Conservation (phyloP, 2,113 vertebrate genomes). For the Lutjanus erythropterus region DNA sequence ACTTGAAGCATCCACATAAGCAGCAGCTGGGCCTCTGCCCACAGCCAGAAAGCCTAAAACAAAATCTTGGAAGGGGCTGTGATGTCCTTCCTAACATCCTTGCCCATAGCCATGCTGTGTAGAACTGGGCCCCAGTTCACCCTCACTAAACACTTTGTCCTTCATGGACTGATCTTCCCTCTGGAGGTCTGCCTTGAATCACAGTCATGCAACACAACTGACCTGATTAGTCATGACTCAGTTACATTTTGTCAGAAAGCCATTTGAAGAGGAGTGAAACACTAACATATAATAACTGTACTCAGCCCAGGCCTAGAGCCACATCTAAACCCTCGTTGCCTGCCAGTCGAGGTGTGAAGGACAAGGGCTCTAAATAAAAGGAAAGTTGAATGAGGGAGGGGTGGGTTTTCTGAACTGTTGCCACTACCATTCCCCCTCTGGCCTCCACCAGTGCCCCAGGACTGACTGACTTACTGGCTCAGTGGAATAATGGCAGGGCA, state of each 20-base stretch:
- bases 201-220: constrained; percentile 28
- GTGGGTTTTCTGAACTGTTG: constrained; percentile 62
- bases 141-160: constrained; percentile 21
- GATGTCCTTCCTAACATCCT: constrained; percentile 30
- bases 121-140: neutral
- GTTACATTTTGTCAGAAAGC: constrained; percentile 26
- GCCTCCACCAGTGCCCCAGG: constrained; percentile 50
- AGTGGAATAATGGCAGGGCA: constrained; percentile 70
- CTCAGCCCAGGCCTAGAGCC: constrained; percentile 16
- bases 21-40: constrained; percentile 27
- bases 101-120: neutral
- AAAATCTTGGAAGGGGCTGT: neutral
- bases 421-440: constrained; percentile 28
- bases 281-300: constrained; percentile 12
- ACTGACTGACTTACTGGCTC: constrained; percentile 66
- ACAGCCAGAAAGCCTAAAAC: constrained; percentile 27
- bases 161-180: constrained; percentile 33
- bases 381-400: constrained; percentile 56
- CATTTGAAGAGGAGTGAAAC: constrained; percentile 36
- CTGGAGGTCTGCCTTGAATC: constrained; percentile 31
- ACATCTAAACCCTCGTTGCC: constrained; percentile 52
- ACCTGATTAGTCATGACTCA: constrained; percentile 27
- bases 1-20: constrained; percentile 34
- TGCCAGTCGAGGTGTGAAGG: constrained; percentile 81
- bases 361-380: constrained; percentile 78